Base-by-base conservation (phyloP, 2,888 invertebrate species). In the Sphaerophoria taeniata region DNA sequence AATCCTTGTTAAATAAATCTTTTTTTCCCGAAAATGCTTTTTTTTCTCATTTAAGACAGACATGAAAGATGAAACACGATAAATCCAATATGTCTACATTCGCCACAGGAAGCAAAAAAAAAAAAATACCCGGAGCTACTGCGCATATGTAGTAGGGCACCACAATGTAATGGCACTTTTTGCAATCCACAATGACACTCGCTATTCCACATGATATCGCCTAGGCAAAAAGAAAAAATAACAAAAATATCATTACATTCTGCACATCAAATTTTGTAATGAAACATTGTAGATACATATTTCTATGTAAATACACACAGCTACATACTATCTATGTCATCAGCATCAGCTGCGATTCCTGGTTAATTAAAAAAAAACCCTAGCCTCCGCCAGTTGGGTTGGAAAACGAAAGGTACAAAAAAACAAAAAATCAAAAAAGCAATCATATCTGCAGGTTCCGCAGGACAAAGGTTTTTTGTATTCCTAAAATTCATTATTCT, bases 281-380 rank as follows among this genome's bases (percentile, higher is more conserved):
- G 16, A 51, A 49, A 67, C 43, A 24, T 2, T 24, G 24, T 24
- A 24, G 24, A 24, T 24, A 24, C 24, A 24, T 24, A 24, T 24
- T 24, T 24, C 24, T 2, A 24, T 24, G 24, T 24, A 24, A 24
- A 39, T 43, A 60, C 14, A 43, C 36, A 39, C 2, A 11, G 11
- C 6, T 1, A 33, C 14, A 14, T 24, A n/a, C n/a, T n/a, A 14
- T 0, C 31, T 5, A 14, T 3, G 33, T 63, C 24, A 3, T 74
- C 24, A 71, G 58, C 34, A 70, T 65, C 75, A 75, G 55, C 70
- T 81, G 75, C 53, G 63, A 16, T 58, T 61, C 61, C 33, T 53
- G 36, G 75, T 81, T 81, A 75, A 81, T 79, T 79, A 74, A 79
- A 79, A 61, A 61, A 74, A 79, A 58, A 36, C 67, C 49, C 24